Base-by-base conservation (phyloP, 2,113 vertebrate species). In the Perca fluviatilis region DNA sequence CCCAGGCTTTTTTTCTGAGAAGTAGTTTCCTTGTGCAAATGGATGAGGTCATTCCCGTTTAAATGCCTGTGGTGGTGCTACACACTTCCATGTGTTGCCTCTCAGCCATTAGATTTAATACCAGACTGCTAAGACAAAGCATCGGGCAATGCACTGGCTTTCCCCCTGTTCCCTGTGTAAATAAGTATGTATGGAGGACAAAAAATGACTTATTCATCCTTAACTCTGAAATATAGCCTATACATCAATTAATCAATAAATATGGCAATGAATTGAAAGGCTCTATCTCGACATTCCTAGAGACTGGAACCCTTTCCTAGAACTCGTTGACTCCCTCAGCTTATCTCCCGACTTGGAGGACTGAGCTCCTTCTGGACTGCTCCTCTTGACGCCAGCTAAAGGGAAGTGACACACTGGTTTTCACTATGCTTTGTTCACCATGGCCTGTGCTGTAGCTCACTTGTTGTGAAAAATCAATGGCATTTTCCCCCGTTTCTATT, bases 1-100 rank as follows among this genome's bases (percentile, higher is more conserved):
- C 61, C 1, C 2, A 78, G 60, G 14, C 46, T 53, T 66, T 69
- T 77, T 68, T 75, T 80, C 64, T 70, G 58, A 73, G 62, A 82
- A 73, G 63, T 30, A 47, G 49, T 82, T 87, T 88, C 68, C 47
- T 56, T 79, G 25, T 10, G 61, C 57, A 86, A 85, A 80, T 13
- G 21, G 19, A 81, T 84, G 72, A 88, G 72, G 46, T 86, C 73
- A 83, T 74, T 54, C 3, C 57, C 66, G 72, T 77, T 82, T 64
- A 86, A 80, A 80, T n/a, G 54, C 33, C 77, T 64, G 25, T 49
- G 23, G 50, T 49, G 25, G 46, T 57, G 71, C 15, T 8, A 23
- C 43, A 73, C n/a, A 43, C 57, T 14, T 58, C 50, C 43, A 71
- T 33, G 66, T 56, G 53, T 80, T 33, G 72, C 60, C 58, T 63